Percentiles rank a stretch among this genome's conserved stretches.
These are phyloP conservation scores for Octopus bimaculoides DNA, from an alignment of 1,140 invertebrate species.

Conservation along the genomic window DNA sequence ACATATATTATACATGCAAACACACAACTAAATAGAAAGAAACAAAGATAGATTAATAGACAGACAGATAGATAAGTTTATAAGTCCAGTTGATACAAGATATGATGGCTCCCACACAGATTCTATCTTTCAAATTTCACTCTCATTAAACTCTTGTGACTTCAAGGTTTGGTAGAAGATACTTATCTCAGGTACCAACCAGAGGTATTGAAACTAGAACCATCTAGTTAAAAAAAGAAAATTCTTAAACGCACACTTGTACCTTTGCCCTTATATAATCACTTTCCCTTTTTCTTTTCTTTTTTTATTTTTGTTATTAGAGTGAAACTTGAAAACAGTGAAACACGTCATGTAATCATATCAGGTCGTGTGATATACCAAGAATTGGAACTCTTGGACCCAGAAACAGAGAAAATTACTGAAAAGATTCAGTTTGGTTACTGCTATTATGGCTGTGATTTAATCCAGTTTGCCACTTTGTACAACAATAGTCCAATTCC, in stretches of 20 bases:
- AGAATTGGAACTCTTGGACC: conserved; percentile 43
- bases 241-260: neutral
- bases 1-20: too few relatives aligned
- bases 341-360: conserved; percentile 35
- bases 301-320: conserved; percentile 28
- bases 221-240: too few relatives aligned
- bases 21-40: too few relatives aligned
- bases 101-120: too few relatives aligned
- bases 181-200: too few relatives aligned
- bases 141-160: too few relatives aligned
- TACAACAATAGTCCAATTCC: conserved; percentile 55
- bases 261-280: neutral
- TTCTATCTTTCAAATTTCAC: too few relatives aligned
- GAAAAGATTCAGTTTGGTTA: conserved; percentile 53
- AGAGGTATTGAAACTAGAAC: too few relatives aligned
- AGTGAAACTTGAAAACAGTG: conserved; percentile 48
- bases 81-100: too few relatives aligned
- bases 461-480: conserved; percentile 48
- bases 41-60: too few relatives aligned
- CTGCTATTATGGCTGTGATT: conserved; percentile 56
- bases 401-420: conserved; percentile 40
- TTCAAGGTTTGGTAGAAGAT: too few relatives aligned
- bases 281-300: neutral
- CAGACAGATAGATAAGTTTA: too few relatives aligned
- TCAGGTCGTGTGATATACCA: conserved; percentile 47